Percentiles rank a stretch among this genome's conserved stretches.
Conservation (phyloP, 1,140 invertebrate species). For the Ruditapes philippinarum region DNA sequence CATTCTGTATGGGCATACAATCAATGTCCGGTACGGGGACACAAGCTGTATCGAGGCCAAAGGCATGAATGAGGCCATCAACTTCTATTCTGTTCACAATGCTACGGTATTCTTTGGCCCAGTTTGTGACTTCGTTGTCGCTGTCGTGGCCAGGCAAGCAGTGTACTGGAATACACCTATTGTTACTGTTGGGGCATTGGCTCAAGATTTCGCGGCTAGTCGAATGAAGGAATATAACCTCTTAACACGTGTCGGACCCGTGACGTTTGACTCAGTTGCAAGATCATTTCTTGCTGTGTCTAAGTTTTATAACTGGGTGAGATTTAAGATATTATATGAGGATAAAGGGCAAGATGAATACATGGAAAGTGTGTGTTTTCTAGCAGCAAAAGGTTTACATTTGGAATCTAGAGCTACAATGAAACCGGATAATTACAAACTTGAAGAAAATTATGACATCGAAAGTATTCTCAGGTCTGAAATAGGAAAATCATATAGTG, state of each 20-base stretch:
- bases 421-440: slow-evolving; percentile 54
- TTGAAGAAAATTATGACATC: slow-evolving; percentile 14
- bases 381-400: slow-evolving; percentile 77
- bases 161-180: slow-evolving; percentile 94
- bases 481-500: slow-evolving; percentile 8
- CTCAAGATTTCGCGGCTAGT: slow-evolving; percentile 90
- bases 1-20: slow-evolving; percentile 47
- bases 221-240: slow-evolving; percentile 90
- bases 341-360: slow-evolving; percentile 88
- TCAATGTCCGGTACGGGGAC: slow-evolving; percentile 77
- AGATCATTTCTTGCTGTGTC: slow-evolving; percentile 90
- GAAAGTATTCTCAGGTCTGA: slow-evolving; percentile 16
- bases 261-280: slow-evolving; percentile 91
- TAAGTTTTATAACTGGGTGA: slow-evolving; percentile 89
- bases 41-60: slow-evolving; percentile 74
- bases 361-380: slow-evolving; percentile 88
- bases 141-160: slow-evolving; percentile 95
- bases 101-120: slow-evolving; percentile 95
- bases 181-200: slow-evolving; percentile 94
- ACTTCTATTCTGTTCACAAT: slow-evolving; percentile 74
- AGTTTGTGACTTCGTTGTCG: slow-evolving; percentile 96
- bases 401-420: slow-evolving; percentile 64
- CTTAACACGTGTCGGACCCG: slow-evolving; percentile 94
- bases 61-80: slow-evolving; percentile 81
- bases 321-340: slow-evolving; percentile 91